These are phyloP conservation scores for Darevskia nairensis DNA, from an alignment of 2,797 vertebrate genomes.

Conservation along the genomic window DNA sequence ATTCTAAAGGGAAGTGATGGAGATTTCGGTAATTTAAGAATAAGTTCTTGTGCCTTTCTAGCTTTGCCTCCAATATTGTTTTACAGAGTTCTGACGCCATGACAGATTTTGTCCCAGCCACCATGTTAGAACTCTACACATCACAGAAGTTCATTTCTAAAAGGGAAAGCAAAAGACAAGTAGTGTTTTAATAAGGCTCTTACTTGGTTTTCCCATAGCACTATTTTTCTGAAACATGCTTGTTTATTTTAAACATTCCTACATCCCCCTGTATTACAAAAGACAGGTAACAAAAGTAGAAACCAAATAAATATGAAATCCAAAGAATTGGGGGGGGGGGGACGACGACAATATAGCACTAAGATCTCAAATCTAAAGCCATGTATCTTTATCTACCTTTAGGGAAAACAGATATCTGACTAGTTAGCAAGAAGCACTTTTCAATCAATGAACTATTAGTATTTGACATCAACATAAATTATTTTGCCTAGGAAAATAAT, in stretches of 20 bases:
- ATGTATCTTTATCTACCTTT: neutral
- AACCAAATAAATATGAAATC: neutral
- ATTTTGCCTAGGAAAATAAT: neutral
- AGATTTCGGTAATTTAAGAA: constrained; percentile 97
- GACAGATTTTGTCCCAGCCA: constrained; percentile 66
- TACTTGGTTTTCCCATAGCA: neutral
- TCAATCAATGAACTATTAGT: neutral
- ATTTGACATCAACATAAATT: neutral
- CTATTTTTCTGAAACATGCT: neutral
- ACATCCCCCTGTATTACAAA: neutral
- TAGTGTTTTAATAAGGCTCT: neutral
- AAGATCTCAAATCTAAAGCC: neutral
- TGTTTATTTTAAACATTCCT: neutral
- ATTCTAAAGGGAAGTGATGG: constrained; percentile 89
- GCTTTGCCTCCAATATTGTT: constrained; percentile 91
- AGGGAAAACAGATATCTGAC: neutral
- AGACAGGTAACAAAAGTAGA: neutral
- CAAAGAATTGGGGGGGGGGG: neutral
- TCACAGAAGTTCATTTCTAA: constrained; percentile 76
- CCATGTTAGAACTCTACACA: constrained; percentile 60
- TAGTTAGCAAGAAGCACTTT: neutral
- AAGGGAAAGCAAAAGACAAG: constrained; percentile 35
- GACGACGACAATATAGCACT: neutral
- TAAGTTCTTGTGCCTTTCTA: constrained; percentile 96
- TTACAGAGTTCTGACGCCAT: constrained; percentile 95